Evolutionary conservation across 92 coral and sea anemone genomes (phyloP).

Genomic region (Hydrozoanthus gracilis): DNA sequence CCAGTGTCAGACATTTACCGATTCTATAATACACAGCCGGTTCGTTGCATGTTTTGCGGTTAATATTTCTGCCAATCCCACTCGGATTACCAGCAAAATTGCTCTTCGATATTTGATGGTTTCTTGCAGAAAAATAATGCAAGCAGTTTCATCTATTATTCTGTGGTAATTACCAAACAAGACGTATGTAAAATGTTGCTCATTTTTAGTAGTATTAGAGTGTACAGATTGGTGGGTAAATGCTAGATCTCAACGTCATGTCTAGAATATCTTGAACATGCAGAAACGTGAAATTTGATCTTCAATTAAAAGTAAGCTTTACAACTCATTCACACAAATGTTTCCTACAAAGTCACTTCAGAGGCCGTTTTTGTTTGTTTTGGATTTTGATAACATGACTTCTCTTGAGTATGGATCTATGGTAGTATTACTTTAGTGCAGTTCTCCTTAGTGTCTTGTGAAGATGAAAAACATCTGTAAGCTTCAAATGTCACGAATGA

Average conservation of each 20-base stretch:
- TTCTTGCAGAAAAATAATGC: slow-evolving; percentile 22
- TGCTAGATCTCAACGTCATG: slow-evolving; percentile 14
- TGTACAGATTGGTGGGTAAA: background rate
- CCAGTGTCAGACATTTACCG: background rate
- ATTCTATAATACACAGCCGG: background rate
- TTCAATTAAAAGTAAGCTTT: background rate
- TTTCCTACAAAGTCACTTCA: slow-evolving; percentile 22
- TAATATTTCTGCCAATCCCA: slow-evolving; percentile 18
- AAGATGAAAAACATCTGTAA: slow-evolving; percentile 33
- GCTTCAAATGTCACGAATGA: background rate
- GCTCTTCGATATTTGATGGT: slow-evolving; percentile 4
- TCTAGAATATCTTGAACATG: slow-evolving; percentile 8
- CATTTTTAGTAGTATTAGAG: background rate
- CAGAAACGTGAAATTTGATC: slow-evolving; percentile 32
- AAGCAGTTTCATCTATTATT: slow-evolving; percentile 32
- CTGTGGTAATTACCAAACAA: slow-evolving; percentile 34
- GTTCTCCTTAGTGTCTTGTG: background rate
- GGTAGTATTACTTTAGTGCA: background rate
- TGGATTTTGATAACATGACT: background rate
- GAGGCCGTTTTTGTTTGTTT: slow-evolving; percentile 14
- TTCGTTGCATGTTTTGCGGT: background rate
- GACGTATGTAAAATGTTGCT: slow-evolving; percentile 8
- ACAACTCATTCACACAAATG: slow-evolving; percentile 17
- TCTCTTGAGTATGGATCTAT: background rate
- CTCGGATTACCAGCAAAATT: background rate